Base-by-base conservation (phyloP, 1,140 invertebrate genomes). In the Saccostrea glomerata region DNA sequence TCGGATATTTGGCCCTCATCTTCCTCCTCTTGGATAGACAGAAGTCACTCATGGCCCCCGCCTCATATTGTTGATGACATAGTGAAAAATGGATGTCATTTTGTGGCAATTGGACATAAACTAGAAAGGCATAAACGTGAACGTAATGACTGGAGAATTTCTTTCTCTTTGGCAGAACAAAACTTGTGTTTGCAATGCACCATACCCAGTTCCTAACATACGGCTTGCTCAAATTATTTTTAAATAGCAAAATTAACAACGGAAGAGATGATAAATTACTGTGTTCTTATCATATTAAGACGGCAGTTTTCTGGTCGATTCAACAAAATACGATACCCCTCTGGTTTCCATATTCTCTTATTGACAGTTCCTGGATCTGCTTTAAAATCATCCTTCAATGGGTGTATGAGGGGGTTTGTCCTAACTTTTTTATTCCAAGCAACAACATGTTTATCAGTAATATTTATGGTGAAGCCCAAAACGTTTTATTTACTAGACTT, bases 271-370 rank as follows among this genome's bases (percentile, higher is more conserved):
- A 36, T 11, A 66, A 82, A 9, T 47, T 85, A 20, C n/a, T 88
- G 30, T 88, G 87, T 58, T 88, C 87, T 2, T 88, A 88, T 54
- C 85, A 85, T 15, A 85, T 85, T 7, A 88, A 88, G 60, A 88
- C 63, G 5, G 25, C 83, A 9, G 25, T 88, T 9, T 88, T 88
- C 56, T 85, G 66, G 66, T 17, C 73, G 6, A 82, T 82, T 17
- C 85, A 86, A 70, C 54, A 89, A 20, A 30, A 47, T 36, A 1
- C 2, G 40, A 20, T 66, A 66, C 60, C 6, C 17, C 12, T 12
- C 5, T 86, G 82, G 84, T 25, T 23, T 20, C 56, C 58, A 15
- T 11, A 86, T 20, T 84, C 86, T 40, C 9, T 89, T 1, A n/a
- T 84, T 2, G 7, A 66, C 6, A 84, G 88, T 86, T 89, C 66